Conservation (phyloP, 2,888 invertebrate genomes). For the Caenorhabditis sp. region DNA sequence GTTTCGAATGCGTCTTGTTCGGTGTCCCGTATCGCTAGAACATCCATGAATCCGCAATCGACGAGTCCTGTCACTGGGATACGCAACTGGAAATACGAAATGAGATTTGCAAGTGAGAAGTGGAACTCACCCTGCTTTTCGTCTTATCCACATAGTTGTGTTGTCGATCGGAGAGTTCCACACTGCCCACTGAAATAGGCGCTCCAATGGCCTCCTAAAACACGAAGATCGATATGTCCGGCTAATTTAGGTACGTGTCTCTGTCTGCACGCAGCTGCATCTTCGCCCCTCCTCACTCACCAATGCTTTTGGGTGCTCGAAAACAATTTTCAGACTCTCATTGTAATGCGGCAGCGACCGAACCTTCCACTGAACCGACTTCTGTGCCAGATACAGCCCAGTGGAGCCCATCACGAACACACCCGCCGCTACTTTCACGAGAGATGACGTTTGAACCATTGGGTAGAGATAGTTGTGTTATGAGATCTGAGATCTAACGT, state of each 20-base stretch:
- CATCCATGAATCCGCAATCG: conserved; percentile 77
- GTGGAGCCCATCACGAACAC: conserved; percentile 76
- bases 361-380: conserved; percentile 75
- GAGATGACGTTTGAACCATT: conserved; percentile 72
- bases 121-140: conserved; percentile 73
- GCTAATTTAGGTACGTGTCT: conserved; percentile 25
- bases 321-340: conserved; percentile 77
- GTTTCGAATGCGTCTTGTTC: conserved; percentile 68
- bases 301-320: conserved; percentile 76
- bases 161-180: conserved; percentile 77
- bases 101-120: background rate
- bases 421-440: conserved; percentile 79
- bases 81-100: conserved; percentile 70
- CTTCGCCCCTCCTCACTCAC: conserved; percentile 35
- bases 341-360: conserved; percentile 75
- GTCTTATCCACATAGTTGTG: conserved; percentile 78
- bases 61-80: conserved; percentile 77
- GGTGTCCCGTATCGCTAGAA: conserved; percentile 67
- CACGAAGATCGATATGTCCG: conserved; percentile 23
- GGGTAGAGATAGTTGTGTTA: too few relatives aligned
- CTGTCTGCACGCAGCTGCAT: background rate
- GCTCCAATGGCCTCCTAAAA: conserved; percentile 74
- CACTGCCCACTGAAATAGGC: conserved; percentile 79
- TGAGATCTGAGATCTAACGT: background rate
- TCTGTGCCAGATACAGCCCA: conserved; percentile 78